phyloP scores from a whole-genome alignment of 2,113 vertebrate species.

The Raja brachyura region DNA sequence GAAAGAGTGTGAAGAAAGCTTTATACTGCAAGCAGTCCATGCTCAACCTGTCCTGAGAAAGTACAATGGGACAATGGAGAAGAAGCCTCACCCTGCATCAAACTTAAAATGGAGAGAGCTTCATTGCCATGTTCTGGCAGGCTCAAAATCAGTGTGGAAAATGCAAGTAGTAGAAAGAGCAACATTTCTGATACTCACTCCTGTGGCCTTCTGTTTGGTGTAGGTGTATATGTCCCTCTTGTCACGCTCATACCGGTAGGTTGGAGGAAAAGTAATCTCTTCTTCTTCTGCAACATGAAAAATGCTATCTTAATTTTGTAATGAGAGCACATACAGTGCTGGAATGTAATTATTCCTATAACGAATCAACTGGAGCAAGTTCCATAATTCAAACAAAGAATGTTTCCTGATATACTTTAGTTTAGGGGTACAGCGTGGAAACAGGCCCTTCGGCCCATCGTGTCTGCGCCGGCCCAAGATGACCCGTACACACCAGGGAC shows the following conservation, averaged over 20 bases:
- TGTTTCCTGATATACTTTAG: neutral
- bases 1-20: neutral
- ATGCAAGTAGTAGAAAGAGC: neutral
- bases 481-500: no score
- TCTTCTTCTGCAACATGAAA: constrained; percentile 74
- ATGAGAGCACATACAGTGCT: neutral
- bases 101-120: neutral
- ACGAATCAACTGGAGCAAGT: neutral
- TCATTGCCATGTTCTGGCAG: neutral
- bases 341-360: neutral
- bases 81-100: neutral
- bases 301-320: neutral
- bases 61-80: neutral
- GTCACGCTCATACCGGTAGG: constrained; percentile 88
- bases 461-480: no score
- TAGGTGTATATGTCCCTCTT: constrained; percentile 85
- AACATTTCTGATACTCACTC: constrained; percentile 61
- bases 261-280: constrained; percentile 90
- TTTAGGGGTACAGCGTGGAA: no score
- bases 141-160: neutral
- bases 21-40: neutral
- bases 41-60: neutral
- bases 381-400: no score
- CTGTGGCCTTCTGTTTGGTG: constrained; percentile 92
- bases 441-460: no score